Evolutionary conservation across 2,797 vertebrate genomes (phyloP).

Genomic region (Epinephelus coioides): DNA sequence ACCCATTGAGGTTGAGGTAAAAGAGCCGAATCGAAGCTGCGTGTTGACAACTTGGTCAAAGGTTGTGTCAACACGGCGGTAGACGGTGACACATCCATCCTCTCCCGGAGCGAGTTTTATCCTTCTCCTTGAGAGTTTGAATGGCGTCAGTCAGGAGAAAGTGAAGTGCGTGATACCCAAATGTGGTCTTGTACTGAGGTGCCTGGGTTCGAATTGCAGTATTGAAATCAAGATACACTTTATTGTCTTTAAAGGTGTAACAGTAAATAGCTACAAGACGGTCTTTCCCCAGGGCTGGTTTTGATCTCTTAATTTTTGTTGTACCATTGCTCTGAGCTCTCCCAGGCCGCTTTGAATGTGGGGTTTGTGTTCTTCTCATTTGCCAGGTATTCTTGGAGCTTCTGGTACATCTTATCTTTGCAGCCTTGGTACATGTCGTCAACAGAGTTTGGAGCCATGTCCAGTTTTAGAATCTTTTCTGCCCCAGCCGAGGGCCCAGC

Average conservation of each 20-base stretch:
- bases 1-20: background rate
- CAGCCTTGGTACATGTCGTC: background rate
- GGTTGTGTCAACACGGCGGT: background rate
- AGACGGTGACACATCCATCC: background rate
- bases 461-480: background rate
- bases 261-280: background rate
- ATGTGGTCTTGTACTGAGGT: background rate
- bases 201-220: background rate
- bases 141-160: background rate
- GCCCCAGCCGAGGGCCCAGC: background rate
- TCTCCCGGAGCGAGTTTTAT: accelerated
- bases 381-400: accelerated
- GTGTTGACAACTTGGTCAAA: background rate
- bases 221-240: background rate
- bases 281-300: background rate
- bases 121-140: no score
- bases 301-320: no score
- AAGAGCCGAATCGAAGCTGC: background rate
- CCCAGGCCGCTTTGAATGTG: background rate
- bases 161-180: slow-evolving; percentile 5
- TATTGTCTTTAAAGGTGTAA: background rate
- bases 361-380: accelerated
- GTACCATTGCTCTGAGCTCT: accelerated
- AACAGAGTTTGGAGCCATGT: background rate
- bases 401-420: background rate